Percentiles rank a stretch among this genome's conserved stretches.
phyloP scores from a whole-genome alignment of 2,113 vertebrate genomes.

The Cephalopholis sonnerati region DNA sequence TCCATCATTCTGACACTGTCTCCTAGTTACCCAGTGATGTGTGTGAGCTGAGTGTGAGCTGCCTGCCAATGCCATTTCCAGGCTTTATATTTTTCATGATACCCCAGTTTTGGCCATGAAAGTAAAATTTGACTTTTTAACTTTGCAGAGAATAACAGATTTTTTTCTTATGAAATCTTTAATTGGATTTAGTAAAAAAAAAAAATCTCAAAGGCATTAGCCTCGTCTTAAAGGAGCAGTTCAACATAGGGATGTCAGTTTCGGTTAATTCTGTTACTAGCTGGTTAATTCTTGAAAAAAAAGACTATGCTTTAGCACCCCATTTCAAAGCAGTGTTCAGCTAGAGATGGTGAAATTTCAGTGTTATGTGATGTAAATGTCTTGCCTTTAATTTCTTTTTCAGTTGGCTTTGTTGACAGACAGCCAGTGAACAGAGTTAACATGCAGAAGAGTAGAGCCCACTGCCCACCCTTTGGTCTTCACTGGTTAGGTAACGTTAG shows the following conservation, averaged over 20 bases:
- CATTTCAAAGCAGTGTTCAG: too few species aligned
- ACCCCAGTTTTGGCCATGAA: background rate
- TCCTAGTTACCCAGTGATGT: constrained; percentile 63
- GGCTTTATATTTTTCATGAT: background rate
- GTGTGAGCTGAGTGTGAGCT: constrained; percentile 39
- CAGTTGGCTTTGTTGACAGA: too few species aligned
- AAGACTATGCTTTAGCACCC: too few species aligned
- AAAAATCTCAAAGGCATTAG: background rate
- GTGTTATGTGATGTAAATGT: too few species aligned
- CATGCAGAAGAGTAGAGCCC: too few species aligned
- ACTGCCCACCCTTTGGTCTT: too few species aligned
- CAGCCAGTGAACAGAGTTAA: too few species aligned
- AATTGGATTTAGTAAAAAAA: background rate
- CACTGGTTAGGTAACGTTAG: too few species aligned
- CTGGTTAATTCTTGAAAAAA: too few species aligned
- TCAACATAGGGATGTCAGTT: background rate
- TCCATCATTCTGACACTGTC: constrained; percentile 59
- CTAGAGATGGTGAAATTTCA: too few species aligned
- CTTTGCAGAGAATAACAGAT: background rate
- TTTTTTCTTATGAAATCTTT: background rate
- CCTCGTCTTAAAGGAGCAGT: background rate
- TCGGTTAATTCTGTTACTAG: too few species aligned
- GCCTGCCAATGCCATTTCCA: constrained; percentile 36
- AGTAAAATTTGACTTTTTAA: background rate
- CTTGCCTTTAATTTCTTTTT: too few species aligned